These are phyloP conservation scores for Conopomorpha cramerella DNA, from an alignment of 1,140 invertebrate genomes.

Conservation along the genomic window DNA sequence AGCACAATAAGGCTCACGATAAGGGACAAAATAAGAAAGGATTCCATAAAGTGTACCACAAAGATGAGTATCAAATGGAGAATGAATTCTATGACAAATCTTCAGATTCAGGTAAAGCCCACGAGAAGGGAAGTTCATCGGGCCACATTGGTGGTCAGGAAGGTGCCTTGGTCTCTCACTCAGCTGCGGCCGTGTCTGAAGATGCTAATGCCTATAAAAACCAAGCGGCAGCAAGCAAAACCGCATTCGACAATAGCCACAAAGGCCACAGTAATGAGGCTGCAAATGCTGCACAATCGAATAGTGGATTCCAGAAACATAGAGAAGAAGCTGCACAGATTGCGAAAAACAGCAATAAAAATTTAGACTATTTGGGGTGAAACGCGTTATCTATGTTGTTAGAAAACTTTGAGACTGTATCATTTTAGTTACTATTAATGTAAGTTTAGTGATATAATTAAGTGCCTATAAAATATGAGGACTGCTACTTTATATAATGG, in stretches of 20 bases:
- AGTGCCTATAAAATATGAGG: too few species aligned
- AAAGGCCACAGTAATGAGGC: constrained; percentile 9
- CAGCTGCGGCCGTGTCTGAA: constrained; percentile 12
- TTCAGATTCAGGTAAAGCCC: constrained; percentile 16
- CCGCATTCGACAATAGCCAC: constrained; percentile 13
- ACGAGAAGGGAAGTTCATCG: constrained; percentile 21
- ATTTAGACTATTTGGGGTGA: constrained; percentile 12
- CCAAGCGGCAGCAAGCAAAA: constrained; percentile 11
- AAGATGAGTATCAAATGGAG: constrained; percentile 74
- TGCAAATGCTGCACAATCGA: constrained; percentile 8
- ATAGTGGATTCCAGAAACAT: constrained; percentile 16
- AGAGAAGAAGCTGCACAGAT: constrained; percentile 20
- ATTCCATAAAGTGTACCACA: constrained; percentile 70
- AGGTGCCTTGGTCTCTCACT: constrained; percentile 18
- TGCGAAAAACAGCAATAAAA: constrained; percentile 22
- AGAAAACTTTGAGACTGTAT: too few species aligned
- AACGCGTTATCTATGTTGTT: too few species aligned
- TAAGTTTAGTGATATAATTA: too few species aligned
- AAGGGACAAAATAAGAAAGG: constrained; percentile 70
- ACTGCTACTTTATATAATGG: too few species aligned
- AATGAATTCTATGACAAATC: constrained; percentile 70
- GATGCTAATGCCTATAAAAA: constrained; percentile 13
- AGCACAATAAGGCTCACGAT: constrained; percentile 24
- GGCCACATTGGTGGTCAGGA: constrained; percentile 21
- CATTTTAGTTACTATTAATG: too few species aligned